phyloP scores from a whole-genome alignment of 2,888 invertebrate species.

The Apotomis betuletana region DNA sequence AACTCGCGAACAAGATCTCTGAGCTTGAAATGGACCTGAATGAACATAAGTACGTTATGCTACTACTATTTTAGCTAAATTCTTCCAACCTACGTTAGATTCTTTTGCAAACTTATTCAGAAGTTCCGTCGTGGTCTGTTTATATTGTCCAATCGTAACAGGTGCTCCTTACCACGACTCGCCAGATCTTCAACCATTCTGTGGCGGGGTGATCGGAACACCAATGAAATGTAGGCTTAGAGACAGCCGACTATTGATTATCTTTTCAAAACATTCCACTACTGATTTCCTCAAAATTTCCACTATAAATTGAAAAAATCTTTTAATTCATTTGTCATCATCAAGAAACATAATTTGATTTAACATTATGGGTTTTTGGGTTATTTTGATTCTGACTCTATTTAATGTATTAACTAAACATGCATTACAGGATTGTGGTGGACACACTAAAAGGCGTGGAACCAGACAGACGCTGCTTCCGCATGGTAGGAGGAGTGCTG shows the following conservation, averaged over 20 bases:
- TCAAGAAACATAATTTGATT: too few relatives aligned
- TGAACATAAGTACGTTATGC: slow-evolving; percentile 94
- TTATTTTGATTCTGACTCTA: too few relatives aligned
- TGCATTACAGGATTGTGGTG: slow-evolving; percentile 92
- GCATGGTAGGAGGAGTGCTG: slow-evolving; percentile 96
- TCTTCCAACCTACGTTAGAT: not conserved
- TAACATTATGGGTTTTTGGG: too few relatives aligned
- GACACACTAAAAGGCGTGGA: slow-evolving; percentile 95
- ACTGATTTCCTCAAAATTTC: too few relatives aligned
- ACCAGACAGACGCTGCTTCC: slow-evolving; percentile 93
- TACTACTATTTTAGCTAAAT: not conserved
- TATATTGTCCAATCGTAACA: not conserved
- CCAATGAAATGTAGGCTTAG: too few relatives aligned
- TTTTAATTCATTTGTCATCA: too few relatives aligned
- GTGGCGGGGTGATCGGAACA: not conserved
- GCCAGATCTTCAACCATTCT: not conserved
- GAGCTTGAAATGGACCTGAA: slow-evolving; percentile 97
- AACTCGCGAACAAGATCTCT: slow-evolving; percentile 92
- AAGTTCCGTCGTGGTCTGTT: not conserved
- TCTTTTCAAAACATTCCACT: too few relatives aligned
- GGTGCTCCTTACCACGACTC: slow-evolving; percentile 1
- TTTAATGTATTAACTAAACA: slow-evolving; percentile 16
- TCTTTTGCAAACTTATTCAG: not conserved
- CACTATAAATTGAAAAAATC: too few relatives aligned
- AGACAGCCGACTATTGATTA: too few relatives aligned